These are phyloP conservation scores for Pachyuromys duprasi DNA, from an alignment of 2,797 vertebrate species.

Conservation along the genomic window DNA sequence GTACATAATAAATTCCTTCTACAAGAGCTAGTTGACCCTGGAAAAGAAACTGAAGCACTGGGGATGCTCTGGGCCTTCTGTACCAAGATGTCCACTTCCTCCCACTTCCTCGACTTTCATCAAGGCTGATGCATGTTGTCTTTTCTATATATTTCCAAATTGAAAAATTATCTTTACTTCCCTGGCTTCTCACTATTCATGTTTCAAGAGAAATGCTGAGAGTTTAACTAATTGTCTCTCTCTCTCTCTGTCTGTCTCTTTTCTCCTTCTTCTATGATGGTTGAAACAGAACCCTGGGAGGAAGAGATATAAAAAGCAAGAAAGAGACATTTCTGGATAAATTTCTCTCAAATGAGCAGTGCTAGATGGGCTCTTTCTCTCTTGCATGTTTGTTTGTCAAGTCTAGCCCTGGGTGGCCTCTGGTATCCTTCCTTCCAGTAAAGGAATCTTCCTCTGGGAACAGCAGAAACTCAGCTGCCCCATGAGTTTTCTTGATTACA, in stretches of 20 bases:
- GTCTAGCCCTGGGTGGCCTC: neutral
- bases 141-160: neutral
- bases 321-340: neutral
- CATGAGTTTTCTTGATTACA: neutral
- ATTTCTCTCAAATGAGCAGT: constrained; percentile 2
- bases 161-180: constrained; percentile 1
- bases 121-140: neutral
- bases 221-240: neutral
- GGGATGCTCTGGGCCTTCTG: neutral
- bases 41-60: neutral
- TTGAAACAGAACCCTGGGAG: neutral
- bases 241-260: neutral
- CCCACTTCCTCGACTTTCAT: neutral
- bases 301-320: neutral
- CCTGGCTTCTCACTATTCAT: neutral
- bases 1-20: no score
- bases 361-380: neutral
- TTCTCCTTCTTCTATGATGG: neutral
- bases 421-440: constrained; percentile 24
- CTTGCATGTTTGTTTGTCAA: constrained; percentile 23
- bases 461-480: neutral
- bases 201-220: neutral
- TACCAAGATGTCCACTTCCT: neutral
- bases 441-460: constrained; percentile 35
- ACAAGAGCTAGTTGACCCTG: neutral